phyloP scores from a whole-genome alignment of 2,797 vertebrate genomes.

The Antrozous pallidus region DNA sequence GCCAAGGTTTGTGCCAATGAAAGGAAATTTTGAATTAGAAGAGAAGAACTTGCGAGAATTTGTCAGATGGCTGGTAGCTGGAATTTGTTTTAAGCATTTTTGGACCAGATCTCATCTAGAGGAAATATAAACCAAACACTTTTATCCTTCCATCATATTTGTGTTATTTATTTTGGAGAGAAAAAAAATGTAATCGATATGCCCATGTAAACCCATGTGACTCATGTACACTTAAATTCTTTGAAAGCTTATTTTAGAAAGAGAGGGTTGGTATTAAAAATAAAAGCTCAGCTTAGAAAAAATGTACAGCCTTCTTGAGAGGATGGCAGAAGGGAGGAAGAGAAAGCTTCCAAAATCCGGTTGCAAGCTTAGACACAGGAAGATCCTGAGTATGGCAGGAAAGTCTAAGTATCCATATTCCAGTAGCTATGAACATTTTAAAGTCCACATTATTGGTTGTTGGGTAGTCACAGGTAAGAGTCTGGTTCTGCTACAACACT shows the following conservation, averaged over 20 bases:
- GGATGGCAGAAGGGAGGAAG: conserved; percentile 22
- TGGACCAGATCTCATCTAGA: conserved; percentile 7
- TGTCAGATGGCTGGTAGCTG: conserved; percentile 48
- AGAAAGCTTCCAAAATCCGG: neutral
- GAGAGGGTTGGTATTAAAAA: conserved; percentile 48
- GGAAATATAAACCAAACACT: conserved; percentile 43
- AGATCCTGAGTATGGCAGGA: neutral
- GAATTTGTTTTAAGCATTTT: conserved; percentile 47
- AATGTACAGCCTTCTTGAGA: conserved; percentile 14
- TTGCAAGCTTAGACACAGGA: neutral
- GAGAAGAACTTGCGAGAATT: conserved; percentile 3
- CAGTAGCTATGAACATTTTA: neutral
- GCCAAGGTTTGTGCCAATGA: conserved; percentile 30
- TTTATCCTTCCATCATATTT: conserved; percentile 44
- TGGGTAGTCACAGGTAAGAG: neutral
- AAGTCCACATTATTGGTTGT: neutral
- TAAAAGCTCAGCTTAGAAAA: conserved; percentile 41
- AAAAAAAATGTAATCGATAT: neutral
- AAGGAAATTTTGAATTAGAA: conserved; percentile 47
- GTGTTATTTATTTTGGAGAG: conserved; percentile 53
- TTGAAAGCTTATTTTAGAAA: conserved; percentile 45
- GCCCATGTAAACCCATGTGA: neutral
- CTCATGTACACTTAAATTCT: conserved; percentile 47
- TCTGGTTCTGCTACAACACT: neutral
- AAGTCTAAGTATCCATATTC: neutral